Evolutionary conservation across 64 coral and sea anemone species (phyloP), one percentile per base, ranked within the genome.

Genomic region (Porites australiensis): DNA sequence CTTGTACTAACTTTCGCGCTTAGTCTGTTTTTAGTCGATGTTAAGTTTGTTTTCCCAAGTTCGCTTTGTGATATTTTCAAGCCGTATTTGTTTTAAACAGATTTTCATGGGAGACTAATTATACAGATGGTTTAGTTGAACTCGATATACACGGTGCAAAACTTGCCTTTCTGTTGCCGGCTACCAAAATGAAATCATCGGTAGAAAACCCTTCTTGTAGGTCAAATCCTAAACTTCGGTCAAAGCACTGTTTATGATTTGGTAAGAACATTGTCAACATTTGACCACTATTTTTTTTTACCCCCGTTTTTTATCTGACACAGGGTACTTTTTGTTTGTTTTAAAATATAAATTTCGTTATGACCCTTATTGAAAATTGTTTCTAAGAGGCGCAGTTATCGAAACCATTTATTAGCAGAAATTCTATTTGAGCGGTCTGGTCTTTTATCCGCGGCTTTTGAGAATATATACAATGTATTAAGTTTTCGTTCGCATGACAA

Each of bases 401-500:
- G 45, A 43, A 48, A 12, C 50, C 47, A 68, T 67, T 51, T 22
- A 84, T 50, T 68, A 68, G 18, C 63, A 64, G 22, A 84, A 62
- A 47, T 63, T 82, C 44, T 64, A 49, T 82, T 82, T 45, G 2
- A 14, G 27, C 27, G 27, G 79, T 46, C 59, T 64, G 11, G 59
- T 19, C 18, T 84, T 63, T 65, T 64, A 84, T 84, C 27, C 27
- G 27, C 68, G 63, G 63, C 12, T 43, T 14, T 65, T 68, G 18
- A 21, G 48, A 57, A 13, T 64, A 13, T 6, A 46, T 16, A 21
- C n/a, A 57, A 13, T 64, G 4, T 6, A 46, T 16, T 49, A n/a
- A 51, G 63, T 84, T 18, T 52, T 23, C n/a, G 15, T 9, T 80
- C 22, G 63, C 79, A 46, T 84, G 81, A 84, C 81, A 69, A 84